Evolutionary conservation across 2,113 vertebrate species (phyloP), one percentile per base, ranked within the genome.

Genomic region (Eolophus roseicapilla): DNA sequence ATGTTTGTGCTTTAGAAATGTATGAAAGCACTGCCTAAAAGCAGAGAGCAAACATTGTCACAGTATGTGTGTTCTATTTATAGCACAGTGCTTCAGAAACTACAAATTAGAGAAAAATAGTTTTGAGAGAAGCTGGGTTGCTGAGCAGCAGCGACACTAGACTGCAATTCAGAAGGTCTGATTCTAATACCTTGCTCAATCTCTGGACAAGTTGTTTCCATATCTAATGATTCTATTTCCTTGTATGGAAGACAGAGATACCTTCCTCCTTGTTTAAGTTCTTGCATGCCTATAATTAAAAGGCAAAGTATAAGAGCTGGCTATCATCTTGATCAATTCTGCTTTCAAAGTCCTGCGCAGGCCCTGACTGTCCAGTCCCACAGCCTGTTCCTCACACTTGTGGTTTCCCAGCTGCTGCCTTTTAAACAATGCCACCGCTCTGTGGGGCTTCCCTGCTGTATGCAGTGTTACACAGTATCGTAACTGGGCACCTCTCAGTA

Each of bases 71-170:
- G 28, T 52, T 86, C 95, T 90, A 92, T 89, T 95, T 93, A 97
- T 88, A 91, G 86, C 70, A 60, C 0, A 0, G 69, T 60, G 33
- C 73, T 92, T 93, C 78, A 31, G 68, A 94, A 94, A 96, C 82
- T 90, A 95, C 86, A 81, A 91, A 94, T 95, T 86, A 93, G 85
- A 31, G 68, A 88, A 88, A 86, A 39, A 13, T 10, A 69, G 24
- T 86, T 92, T 84, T 53, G 91, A 85, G 77, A 93, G 83, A 93
- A 84, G 70, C 83, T 91, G 53, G n/a, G 92, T 92, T 92, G 95
- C 93, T 90, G 93, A 96, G 95, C 93, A 96, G 96, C 93, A 68
- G 2, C 90, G 88, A 76, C 88, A 85, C 63, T 50, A 88, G 83
- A 16, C 64, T 69, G 83, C 57, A 78, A 89, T 89, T 87, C 77